phyloP scores from a whole-genome alignment of 2,797 vertebrate genomes.

The Thamnophis elegans region DNA sequence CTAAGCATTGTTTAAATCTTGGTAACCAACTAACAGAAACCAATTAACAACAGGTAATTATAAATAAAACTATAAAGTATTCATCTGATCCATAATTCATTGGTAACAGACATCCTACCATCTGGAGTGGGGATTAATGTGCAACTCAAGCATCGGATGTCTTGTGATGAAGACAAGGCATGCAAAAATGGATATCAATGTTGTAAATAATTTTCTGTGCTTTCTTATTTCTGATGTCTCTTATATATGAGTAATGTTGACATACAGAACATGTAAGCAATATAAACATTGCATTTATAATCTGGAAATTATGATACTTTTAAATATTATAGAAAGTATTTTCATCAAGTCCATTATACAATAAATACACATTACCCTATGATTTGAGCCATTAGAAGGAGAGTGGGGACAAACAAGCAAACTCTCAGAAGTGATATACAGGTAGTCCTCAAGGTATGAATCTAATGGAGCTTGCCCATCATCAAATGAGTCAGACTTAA shows the following conservation, averaged over 20 bases:
- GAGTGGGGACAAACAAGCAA: neutral
- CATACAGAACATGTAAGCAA: neutral
- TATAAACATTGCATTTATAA: neutral
- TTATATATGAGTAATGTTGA: neutral
- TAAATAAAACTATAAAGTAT: slow-evolving; percentile 63
- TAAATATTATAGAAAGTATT: neutral
- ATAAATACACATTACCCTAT: neutral
- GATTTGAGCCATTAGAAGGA: neutral
- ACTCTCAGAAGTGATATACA: neutral
- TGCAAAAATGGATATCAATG: slow-evolving; percentile 3
- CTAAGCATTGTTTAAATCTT: slow-evolving; percentile 42
- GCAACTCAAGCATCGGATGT: slow-evolving; percentile 14
- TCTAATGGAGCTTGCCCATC: no score
- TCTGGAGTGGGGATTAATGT: slow-evolving; percentile 55
- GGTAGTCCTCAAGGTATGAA: no score
- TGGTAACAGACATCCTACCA: slow-evolving; percentile 54
- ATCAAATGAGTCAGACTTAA: no score
- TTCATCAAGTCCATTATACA: neutral
- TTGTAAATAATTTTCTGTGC: slow-evolving; percentile 16
- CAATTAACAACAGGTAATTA: slow-evolving; percentile 41
- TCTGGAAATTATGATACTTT: neutral
- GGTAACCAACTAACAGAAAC: slow-evolving; percentile 50
- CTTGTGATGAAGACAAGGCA: slow-evolving; percentile 35
- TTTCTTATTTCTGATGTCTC: slow-evolving; percentile 17
- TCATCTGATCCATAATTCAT: slow-evolving; percentile 66